phyloP scores from a whole-genome alignment of 23 tunicate species.

The Halocynthia roretzi region DNA sequence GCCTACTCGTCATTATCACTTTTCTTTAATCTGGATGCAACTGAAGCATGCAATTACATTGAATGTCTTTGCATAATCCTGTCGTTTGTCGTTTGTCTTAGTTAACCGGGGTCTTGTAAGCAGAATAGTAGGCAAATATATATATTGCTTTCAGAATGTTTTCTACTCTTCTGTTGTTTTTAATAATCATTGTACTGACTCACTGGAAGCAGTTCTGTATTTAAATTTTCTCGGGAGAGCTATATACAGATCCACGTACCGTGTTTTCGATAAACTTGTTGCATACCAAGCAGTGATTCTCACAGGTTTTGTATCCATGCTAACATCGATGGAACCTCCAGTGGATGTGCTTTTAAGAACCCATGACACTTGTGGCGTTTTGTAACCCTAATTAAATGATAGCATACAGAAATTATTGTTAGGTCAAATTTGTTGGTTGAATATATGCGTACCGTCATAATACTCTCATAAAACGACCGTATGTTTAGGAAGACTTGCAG shows the following conservation, averaged over 20 bases:
- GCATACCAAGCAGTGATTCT: constrained; percentile 35
- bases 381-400: constrained; percentile 32
- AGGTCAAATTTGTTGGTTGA: too few species aligned
- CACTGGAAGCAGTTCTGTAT: too few species aligned
- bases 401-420: too few species aligned
- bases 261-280: neutral
- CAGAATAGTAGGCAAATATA: neutral
- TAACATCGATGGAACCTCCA: constrained; percentile 74
- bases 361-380: constrained; percentile 66
- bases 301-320: constrained; percentile 52
- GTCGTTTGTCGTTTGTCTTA: too few species aligned
- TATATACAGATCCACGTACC: neutral
- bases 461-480: constrained; percentile 11
- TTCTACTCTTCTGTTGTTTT: neutral
- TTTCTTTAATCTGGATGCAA: too few species aligned
- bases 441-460: constrained; percentile 7
- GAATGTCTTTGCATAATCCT: too few species aligned
- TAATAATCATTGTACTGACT: too few species aligned
- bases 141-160: neutral
- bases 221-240: too few species aligned
- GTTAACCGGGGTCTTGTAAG: too few species aligned
- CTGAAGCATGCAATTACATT: too few species aligned
- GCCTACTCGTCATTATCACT: too few species aligned
- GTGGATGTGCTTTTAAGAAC: constrained; percentile 57
- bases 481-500: constrained; percentile 23